Percentiles rank a stretch among this genome's conserved stretches.
Conservation (phyloP, 2,888 invertebrate species). For the Lepidonotus clava region DNA sequence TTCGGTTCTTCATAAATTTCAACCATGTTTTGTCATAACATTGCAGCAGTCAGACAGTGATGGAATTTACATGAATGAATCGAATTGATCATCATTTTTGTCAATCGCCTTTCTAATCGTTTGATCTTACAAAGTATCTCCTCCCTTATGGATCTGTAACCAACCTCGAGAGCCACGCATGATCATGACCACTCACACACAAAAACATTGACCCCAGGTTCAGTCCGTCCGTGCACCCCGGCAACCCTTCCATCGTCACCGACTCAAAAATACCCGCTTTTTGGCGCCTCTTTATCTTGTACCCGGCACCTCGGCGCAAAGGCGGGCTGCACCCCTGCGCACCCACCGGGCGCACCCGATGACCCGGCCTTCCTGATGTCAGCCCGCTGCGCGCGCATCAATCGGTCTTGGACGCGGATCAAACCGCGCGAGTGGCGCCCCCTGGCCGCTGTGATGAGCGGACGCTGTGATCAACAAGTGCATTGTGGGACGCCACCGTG, state of each 20-base stretch:
- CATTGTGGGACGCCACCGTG: background rate
- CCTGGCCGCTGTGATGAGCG: constrained; percentile 8
- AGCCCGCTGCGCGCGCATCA: constrained; percentile 3
- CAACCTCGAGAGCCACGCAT: no score
- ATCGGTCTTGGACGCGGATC: background rate
- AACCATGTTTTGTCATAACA: no score
- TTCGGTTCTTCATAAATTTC: no score
- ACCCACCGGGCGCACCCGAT: constrained; percentile 3
- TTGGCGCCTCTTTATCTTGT: constrained; percentile 23
- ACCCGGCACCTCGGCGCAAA: background rate
- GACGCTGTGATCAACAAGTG: constrained; percentile 24
- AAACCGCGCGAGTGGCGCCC: background rate
- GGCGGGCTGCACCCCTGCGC: no score
- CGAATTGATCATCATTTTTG: no score
- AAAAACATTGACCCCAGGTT: background rate
- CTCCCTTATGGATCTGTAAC: no score
- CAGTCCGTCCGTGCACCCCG: background rate
- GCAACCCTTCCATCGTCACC: background rate
- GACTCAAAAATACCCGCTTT: constrained; percentile 23
- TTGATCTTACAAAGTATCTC: background rate
- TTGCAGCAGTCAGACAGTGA: no score
- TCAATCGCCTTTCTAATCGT: no score
- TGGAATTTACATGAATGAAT: no score
- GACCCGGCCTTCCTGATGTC: constrained; percentile 3
- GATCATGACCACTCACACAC: no score